A percentile compares a stretch with the other conserved stretches of the same genome.
phyloP scores from a whole-genome alignment of 92 coral and sea anemone genomes.

The Epizoanthus ramosus region DNA sequence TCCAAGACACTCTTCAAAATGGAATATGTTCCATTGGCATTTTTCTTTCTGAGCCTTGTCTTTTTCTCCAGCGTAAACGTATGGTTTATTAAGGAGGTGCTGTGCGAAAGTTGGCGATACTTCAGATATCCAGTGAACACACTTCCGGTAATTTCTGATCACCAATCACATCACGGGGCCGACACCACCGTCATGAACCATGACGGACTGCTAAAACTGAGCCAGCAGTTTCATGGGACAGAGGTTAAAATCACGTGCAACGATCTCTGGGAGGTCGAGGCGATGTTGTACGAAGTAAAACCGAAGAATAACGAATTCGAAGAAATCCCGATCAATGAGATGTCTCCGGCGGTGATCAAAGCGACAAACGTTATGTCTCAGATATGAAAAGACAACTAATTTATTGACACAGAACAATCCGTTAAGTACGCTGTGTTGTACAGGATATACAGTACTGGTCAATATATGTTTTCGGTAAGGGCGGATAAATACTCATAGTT shows the following conservation, averaged over 20 bases:
- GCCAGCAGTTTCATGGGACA: slow-evolving; percentile 50
- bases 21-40: slow-evolving; percentile 88
- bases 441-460: too few relatives aligned
- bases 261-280: slow-evolving; percentile 54
- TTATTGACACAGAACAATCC: too few relatives aligned
- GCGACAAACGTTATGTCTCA: slow-evolving; percentile 13
- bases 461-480: too few relatives aligned
- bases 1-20: slow-evolving; percentile 65
- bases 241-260: slow-evolving; percentile 55
- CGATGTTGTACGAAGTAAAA: slow-evolving; percentile 31
- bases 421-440: too few relatives aligned
- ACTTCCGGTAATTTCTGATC: slow-evolving; percentile 25
- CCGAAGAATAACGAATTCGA: slow-evolving; percentile 15
- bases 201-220: slow-evolving; percentile 72
- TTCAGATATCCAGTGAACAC: slow-evolving; percentile 29
- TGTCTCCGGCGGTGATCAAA: slow-evolving; percentile 36
- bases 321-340: neutral
- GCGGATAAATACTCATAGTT: too few relatives aligned
- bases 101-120: slow-evolving; percentile 53
- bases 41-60: slow-evolving; percentile 89
- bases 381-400: too few relatives aligned
- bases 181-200: slow-evolving; percentile 62
- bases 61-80: slow-evolving; percentile 83
- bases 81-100: slow-evolving; percentile 90
- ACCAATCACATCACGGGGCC: slow-evolving; percentile 23